Base-by-base conservation (phyloP, 2,888 invertebrate species). In the Cryptophagus acutangulus region DNA sequence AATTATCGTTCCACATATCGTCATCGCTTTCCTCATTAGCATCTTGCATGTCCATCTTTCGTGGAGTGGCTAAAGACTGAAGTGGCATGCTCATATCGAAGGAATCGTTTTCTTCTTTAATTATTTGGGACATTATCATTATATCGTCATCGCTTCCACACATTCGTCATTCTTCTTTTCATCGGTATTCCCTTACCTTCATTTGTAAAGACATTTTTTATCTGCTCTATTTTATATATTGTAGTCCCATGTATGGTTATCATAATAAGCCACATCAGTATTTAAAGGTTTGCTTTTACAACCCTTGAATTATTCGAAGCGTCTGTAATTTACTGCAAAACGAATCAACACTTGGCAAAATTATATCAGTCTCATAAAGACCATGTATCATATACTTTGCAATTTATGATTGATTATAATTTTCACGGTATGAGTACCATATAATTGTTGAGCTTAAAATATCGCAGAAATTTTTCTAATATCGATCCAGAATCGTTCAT, bases 391-490 rank as follows among this genome's bases (percentile, higher is more conserved):
- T 97, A 85, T 61, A 81, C 85, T 35, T 73, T 92, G 33, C 91
- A 99, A 74, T 93, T 97, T 67, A 90, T 97, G 74, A 95, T 99
- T 54, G 97, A 99, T 70, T 92, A 89, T 64, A 96, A 97, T 71
- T 77, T 99, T 28, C 93, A 93, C 71, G 97, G 97, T 13, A 99
- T 99, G 99, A 95, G 91, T 69, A 81, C n/a, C n/a, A n/a, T n/a
- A n/a, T n/a, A n/a, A n/a, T n/a, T n/a, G n/a, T n/a, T n/a, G n/a
- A n/a, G n/a, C n/a, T 46, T 66, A 3, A 58, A 57, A 43, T 65
- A 58, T 46, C 58, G 68, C 30, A 26, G 18, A n/a, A 50, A 57
- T 49, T 17, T 46, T 49, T 25, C 28, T 10, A 35, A 49, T 26
- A 38, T 56, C 29, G 41, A 55, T 40, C 39, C 49, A 13, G 55